phyloP scores from a whole-genome alignment of 2,888 invertebrate genomes.

The Saturnia japonica region DNA sequence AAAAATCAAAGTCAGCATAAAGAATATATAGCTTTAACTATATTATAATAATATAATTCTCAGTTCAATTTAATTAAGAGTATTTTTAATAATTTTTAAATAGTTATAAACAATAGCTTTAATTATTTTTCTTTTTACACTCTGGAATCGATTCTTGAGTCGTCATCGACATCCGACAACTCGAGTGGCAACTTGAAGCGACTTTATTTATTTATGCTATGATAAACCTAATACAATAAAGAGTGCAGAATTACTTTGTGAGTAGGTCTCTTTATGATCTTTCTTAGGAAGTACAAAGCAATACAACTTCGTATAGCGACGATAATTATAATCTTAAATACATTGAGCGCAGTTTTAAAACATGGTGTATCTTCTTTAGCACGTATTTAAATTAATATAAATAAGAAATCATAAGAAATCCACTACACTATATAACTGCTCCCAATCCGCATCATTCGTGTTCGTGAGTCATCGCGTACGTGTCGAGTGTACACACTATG shows the following conservation, averaged over 20 bases:
- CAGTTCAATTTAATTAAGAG: too few relatives aligned
- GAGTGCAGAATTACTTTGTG: not conserved
- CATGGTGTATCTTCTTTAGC: slow-evolving; percentile 7
- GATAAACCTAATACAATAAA: not conserved
- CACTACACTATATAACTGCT: slow-evolving; percentile 18
- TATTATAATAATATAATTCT: too few relatives aligned
- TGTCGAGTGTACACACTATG: slow-evolving; percentile 16
- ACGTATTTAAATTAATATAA: slow-evolving; percentile 2
- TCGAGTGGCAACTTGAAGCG: not conserved
- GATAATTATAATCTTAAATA: not conserved
- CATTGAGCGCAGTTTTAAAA: not conserved
- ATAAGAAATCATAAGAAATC: slow-evolving; percentile 12
- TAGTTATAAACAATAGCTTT: too few relatives aligned
- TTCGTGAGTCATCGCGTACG: slow-evolving; percentile 12
- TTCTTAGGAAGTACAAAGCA: not conserved
- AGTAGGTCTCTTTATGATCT: not conserved
- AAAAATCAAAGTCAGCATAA: too few relatives aligned
- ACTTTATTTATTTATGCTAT: not conserved
- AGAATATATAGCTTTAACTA: too few relatives aligned
- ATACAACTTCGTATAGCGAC: not conserved
- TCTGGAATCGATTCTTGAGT: not conserved
- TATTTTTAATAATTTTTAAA: too few relatives aligned
- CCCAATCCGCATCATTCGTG: slow-evolving; percentile 14
- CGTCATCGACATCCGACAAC: not conserved
- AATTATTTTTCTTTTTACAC: not conserved